These are phyloP conservation scores for Meloe dianella DNA, from an alignment of 2,888 invertebrate genomes.

Conservation along the genomic window DNA sequence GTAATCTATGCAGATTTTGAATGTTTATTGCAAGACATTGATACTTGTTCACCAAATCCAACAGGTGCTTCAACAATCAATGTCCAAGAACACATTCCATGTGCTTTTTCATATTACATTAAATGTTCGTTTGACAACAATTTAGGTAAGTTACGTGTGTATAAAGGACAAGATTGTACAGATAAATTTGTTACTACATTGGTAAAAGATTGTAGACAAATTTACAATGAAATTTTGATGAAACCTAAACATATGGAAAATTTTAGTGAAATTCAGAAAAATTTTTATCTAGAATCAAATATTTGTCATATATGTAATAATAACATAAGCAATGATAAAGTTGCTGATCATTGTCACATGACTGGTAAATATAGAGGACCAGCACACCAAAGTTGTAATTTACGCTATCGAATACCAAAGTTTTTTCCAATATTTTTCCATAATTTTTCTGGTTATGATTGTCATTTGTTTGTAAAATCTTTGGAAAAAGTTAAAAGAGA, in stretches of 20 bases:
- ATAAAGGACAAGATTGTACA: constrained; percentile 26
- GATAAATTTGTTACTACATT: constrained; percentile 20
- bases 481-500: neutral
- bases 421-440: constrained; percentile 8
- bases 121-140: constrained; percentile 36
- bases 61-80: neutral
- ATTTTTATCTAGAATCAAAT: neutral
- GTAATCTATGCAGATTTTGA: constrained; percentile 36
- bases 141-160: constrained; percentile 24
- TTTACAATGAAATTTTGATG: neutral
- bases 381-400: constrained; percentile 7
- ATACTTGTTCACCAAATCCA: neutral
- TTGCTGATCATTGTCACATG: constrained; percentile 9
- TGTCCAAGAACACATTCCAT: constrained; percentile 32
- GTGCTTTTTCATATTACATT: constrained; percentile 36
- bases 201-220: neutral
- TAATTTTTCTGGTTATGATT: constrained; percentile 16
- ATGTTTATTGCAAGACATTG: constrained; percentile 10
- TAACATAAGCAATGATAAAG: neutral
- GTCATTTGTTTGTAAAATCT: constrained; percentile 1
- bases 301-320: no score
- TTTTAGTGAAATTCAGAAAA: neutral
- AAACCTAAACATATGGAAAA: neutral
- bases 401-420: neutral
- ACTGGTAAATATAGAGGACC: constrained; percentile 15